Percentiles rank a stretch among this genome's conserved stretches.
These are phyloP conservation scores for Cantharis flavilabris DNA, from an alignment of 2,888 invertebrate genomes.

Conservation along the genomic window DNA sequence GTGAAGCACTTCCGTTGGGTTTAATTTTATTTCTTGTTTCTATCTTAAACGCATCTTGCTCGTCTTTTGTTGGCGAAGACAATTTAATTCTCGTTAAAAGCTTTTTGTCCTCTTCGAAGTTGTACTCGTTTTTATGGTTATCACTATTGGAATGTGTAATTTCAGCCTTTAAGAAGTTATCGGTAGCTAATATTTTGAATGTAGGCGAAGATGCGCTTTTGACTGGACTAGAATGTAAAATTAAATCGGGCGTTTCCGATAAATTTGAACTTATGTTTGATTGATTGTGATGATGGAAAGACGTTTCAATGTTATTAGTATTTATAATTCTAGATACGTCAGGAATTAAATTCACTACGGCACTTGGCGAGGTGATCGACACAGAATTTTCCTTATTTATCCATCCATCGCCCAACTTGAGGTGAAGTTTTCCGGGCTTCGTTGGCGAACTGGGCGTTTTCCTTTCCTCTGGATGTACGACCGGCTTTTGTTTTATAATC, in stretches of 20 bases:
- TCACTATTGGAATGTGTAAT: constrained; percentile 28
- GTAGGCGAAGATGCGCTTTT: constrained; percentile 22
- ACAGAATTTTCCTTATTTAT: constrained; percentile 12
- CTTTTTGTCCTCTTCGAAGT: constrained; percentile 14
- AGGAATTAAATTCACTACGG: constrained; percentile 47
- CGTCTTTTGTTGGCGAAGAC: constrained; percentile 30
- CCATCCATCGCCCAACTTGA: constrained; percentile 19
- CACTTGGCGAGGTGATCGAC: background rate
- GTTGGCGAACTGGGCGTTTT: constrained; percentile 10
- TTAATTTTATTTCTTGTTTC: constrained; percentile 63
- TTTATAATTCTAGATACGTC: constrained; percentile 48
- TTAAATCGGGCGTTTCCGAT: constrained; percentile 58
- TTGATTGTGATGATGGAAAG: constrained; percentile 23
- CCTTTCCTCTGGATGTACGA: constrained; percentile 46
- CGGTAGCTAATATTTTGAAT: constrained; percentile 28
- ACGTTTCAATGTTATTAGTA: constrained; percentile 27
- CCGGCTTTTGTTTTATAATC: constrained; percentile 55
- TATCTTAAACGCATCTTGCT: constrained; percentile 19
- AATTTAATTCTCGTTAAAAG: constrained; percentile 27
- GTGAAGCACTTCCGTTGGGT: constrained; percentile 68
- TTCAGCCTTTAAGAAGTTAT: constrained; percentile 32
- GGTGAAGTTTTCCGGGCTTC: constrained; percentile 13
- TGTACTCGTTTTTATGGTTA: constrained; percentile 20
- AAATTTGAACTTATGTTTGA: constrained; percentile 40
- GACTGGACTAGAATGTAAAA: constrained; percentile 52